A percentile compares a stretch with the other conserved stretches of the same genome.
Evolutionary conservation across 2,113 vertebrate genomes (phyloP).

Genomic region (Gavialis gangeticus): DNA sequence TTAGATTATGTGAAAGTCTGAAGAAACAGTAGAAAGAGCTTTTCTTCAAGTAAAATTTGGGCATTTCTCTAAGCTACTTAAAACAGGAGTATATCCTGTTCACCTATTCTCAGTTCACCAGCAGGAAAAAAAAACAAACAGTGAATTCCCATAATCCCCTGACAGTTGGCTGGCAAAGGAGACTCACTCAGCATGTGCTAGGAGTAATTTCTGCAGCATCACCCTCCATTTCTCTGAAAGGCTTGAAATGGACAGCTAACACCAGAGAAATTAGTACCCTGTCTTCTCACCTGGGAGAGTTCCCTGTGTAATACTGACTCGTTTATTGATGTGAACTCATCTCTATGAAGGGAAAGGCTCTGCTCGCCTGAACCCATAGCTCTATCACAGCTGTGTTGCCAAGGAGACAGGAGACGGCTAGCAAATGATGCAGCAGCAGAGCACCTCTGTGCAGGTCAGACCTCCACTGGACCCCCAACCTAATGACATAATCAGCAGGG

Average conservation of each 20-base stretch:
- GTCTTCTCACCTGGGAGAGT: too few species aligned
- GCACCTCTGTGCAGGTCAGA: neutral
- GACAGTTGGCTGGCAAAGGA: neutral
- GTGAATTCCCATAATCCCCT: neutral
- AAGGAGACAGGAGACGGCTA: neutral
- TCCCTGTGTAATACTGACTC: too few species aligned
- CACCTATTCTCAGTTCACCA: neutral
- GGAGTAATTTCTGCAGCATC: neutral
- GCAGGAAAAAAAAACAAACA: neutral
- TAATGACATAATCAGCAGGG: neutral
- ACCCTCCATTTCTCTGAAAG: neutral
- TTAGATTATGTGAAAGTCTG: neutral
- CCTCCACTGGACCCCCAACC: neutral
- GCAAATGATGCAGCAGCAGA: neutral
- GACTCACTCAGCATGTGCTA: neutral
- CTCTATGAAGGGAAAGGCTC: too few species aligned
- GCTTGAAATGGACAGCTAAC: neutral
- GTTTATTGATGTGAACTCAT: too few species aligned
- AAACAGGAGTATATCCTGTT: neutral
- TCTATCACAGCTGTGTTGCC: neutral
- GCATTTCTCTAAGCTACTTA: neutral
- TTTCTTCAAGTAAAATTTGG: neutral
- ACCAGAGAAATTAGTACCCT: too few species aligned
- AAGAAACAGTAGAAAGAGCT: neutral
- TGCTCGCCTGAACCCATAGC: neutral